Conservation (phyloP, 1,140 invertebrate species). For the Zeugodacus cucurbitae region DNA sequence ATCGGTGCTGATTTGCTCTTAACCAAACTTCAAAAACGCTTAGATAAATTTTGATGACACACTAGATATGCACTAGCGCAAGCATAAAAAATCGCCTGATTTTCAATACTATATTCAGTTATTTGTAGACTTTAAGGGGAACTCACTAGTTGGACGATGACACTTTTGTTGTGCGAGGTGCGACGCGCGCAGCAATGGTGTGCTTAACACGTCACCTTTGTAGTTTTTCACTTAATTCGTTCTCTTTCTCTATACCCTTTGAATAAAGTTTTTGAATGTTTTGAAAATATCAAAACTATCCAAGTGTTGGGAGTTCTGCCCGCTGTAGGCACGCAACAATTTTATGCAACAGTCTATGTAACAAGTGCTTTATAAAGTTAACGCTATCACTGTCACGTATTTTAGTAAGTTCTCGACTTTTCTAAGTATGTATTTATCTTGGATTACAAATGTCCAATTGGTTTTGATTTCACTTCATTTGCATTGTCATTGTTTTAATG, state of each 20-base stretch:
- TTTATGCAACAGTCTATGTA: background rate
- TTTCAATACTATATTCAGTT: background rate
- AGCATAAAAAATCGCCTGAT: background rate
- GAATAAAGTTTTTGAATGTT: background rate
- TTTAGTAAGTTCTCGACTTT: background rate
- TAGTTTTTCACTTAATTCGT: background rate
- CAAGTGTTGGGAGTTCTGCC: too few species aligned
- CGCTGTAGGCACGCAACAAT: background rate
- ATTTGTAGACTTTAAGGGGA: background rate
- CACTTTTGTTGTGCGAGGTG: background rate
- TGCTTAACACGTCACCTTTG: background rate
- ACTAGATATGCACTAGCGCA: background rate
- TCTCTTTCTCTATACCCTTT: background rate
- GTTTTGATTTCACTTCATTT: background rate
- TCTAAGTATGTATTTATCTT: background rate
- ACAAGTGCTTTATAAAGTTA: background rate
- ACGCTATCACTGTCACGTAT: background rate
- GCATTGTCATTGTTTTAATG: background rate
- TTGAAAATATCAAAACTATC: background rate
- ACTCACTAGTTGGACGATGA: background rate
- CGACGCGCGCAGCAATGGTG: background rate
- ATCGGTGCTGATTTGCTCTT: background rate
- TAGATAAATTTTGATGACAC: too few species aligned
- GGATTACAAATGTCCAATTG: background rate
- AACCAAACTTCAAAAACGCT: too few species aligned